Conservation (phyloP, 2,113 vertebrate species). For the Microtus montanus region DNA sequence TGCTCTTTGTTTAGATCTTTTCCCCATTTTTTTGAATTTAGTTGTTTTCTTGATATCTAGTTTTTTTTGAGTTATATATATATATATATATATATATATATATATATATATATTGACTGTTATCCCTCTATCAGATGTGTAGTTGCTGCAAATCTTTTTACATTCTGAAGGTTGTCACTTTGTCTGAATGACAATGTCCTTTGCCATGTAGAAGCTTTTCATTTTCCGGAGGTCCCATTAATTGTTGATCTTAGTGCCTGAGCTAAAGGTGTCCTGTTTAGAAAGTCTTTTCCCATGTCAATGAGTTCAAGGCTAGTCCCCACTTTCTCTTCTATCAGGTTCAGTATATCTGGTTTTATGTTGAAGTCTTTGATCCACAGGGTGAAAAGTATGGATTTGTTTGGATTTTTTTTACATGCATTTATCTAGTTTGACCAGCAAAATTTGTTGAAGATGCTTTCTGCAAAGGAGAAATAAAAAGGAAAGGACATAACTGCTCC, state of each 20-base stretch:
- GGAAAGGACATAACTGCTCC: neutral
- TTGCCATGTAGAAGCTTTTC: neutral
- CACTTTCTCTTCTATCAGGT: neutral
- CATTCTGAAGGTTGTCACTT: neutral
- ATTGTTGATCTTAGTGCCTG: neutral
- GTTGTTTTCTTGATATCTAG: neutral
- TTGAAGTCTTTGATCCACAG: neutral
- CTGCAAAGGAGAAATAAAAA: neutral
- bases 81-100: neutral
- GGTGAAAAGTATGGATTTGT: neutral
- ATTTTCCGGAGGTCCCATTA: neutral
- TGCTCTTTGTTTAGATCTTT: neutral
- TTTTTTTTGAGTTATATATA: neutral
- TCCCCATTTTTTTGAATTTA: neutral
- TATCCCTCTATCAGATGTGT: neutral
- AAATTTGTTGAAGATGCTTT: neutral
- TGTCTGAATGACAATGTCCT: neutral
- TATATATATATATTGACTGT: neutral
- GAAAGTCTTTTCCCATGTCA: neutral
- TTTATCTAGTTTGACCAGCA: neutral
- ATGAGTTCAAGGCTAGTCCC: neutral
- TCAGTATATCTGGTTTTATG: neutral
- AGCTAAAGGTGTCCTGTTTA: neutral
- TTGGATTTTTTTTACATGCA: neutral
- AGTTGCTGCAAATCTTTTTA: neutral